Evolutionary conservation across 2,113 vertebrate genomes (phyloP).

Genomic region (Enhydra lutris): DNA sequence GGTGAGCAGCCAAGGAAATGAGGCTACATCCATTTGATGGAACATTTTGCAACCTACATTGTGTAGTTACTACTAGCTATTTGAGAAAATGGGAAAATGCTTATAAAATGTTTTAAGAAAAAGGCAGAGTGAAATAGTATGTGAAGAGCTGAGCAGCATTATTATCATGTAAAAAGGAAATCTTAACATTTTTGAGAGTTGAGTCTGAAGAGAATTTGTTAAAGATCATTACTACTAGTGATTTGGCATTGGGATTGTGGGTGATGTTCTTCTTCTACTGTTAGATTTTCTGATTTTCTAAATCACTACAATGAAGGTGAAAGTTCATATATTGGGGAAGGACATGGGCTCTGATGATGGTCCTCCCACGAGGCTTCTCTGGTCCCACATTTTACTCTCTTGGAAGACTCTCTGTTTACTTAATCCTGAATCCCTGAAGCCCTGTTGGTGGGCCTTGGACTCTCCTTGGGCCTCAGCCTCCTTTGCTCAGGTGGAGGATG

Average conservation of each 20-base stretch:
- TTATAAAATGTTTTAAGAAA: neutral
- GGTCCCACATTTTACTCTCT: no score
- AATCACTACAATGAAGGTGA: no score
- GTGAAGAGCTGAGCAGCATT: neutral
- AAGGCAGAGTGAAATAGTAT: neutral
- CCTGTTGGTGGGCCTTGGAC: rapidly evolving
- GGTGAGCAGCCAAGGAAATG: neutral
- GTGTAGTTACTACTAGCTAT: neutral
- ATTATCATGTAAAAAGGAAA: neutral
- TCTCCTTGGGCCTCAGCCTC: neutral
- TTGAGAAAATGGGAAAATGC: neutral
- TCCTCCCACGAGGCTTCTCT: neutral
- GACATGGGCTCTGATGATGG: neutral
- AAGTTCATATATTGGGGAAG: neutral
- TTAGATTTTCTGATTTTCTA: neutral
- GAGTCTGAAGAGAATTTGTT: neutral
- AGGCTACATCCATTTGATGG: neutral
- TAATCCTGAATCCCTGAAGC: neutral
- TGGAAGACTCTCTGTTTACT: neutral
- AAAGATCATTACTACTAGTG: neutral
- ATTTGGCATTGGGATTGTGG: neutral
- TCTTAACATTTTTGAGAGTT: neutral
- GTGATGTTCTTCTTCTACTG: neutral
- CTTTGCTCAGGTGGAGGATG: neutral
- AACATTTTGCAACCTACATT: neutral